Base-by-base conservation (phyloP, 1,140 invertebrate genomes). In the Subanguina moxae region DNA sequence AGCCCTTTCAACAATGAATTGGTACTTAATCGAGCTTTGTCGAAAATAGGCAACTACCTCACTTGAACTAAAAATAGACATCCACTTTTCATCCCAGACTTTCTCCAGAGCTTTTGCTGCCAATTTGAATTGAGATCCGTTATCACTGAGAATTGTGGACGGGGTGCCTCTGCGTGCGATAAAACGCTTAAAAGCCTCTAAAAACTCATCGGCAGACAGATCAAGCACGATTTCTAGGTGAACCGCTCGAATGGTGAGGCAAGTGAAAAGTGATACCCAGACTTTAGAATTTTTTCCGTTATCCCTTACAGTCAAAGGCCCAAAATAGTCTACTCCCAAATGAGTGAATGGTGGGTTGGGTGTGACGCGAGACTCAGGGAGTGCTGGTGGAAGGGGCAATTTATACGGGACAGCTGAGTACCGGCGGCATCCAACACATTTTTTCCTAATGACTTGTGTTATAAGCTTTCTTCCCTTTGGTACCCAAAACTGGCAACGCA, bases 241-340 rank as follows among this genome's bases (percentile, higher is more conserved):
- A 15, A 70, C 67, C 0, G 68, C 68, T 45, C 68, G 43, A n/a
- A 67, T 71, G 7, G 30, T 25, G 17, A 69, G n/a, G 23, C 67
- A 69, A 0, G 68, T 71, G 1, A 69, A 30, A 19, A 69, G 42
- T 9, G 43, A 17, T 11, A 68, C 57, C 67, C 67, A 69, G 1
- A 70, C 23, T 27, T 69, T 69, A 11, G 19, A 23, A 0, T 17
- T 8, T 19, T 61, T 15, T 9, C n/a, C 57, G 1, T 13, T 28
- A 17, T 38, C 1, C 11, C 7, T 48, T 21, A 43, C 13, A n/a
- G 25, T 65, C 13, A 38, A 30, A 11, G 66, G 66, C 1, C 66
- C 66, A 0, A 67, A 17, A 43, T 67, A 58, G 23, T 67, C 66
- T 11, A 67, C 27, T n/a, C 66, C 66, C 0, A 67, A n/a, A 32